These are phyloP conservation scores for Notamacropus eugenii DNA, from an alignment of 2,797 vertebrate genomes.

Conservation along the genomic window DNA sequence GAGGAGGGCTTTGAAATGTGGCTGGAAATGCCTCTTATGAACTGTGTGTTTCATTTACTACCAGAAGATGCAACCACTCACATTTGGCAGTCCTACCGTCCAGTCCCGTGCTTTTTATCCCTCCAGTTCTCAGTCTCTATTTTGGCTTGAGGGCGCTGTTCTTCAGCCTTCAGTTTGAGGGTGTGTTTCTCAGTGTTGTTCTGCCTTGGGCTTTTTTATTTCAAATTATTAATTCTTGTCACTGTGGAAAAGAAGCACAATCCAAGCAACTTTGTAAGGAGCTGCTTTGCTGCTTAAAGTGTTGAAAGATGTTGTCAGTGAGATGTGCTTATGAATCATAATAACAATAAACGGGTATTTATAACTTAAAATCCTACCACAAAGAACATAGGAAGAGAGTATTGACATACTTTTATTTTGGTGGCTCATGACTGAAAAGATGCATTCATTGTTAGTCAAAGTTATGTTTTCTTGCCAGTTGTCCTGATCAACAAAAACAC, in stretches of 20 bases:
- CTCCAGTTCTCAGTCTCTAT: neutral
- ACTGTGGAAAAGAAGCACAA: neutral
- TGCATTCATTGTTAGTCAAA: neutral
- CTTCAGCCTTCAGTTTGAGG: neutral
- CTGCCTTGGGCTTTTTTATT: neutral
- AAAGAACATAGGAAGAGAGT: neutral
- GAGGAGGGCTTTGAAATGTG: conserved; percentile 3
- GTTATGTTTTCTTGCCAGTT: neutral
- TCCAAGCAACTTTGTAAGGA: conserved; percentile 9
- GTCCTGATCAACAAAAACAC: neutral
- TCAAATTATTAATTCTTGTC: neutral
- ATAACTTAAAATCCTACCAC: neutral
- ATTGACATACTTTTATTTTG: neutral
- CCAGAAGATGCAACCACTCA: neutral
- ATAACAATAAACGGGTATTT: neutral
- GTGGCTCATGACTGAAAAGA: neutral
- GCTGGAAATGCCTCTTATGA: neutral
- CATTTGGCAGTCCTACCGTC: neutral
- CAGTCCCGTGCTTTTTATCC: neutral
- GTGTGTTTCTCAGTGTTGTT: neutral
- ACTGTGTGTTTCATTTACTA: neutral
- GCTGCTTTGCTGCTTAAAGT: neutral
- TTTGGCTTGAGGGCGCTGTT: neutral
- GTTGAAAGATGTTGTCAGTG: neutral
- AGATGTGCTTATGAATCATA: neutral